Conservation (phyloP, 2,797 vertebrate species). For the Halcyon badia region DNA sequence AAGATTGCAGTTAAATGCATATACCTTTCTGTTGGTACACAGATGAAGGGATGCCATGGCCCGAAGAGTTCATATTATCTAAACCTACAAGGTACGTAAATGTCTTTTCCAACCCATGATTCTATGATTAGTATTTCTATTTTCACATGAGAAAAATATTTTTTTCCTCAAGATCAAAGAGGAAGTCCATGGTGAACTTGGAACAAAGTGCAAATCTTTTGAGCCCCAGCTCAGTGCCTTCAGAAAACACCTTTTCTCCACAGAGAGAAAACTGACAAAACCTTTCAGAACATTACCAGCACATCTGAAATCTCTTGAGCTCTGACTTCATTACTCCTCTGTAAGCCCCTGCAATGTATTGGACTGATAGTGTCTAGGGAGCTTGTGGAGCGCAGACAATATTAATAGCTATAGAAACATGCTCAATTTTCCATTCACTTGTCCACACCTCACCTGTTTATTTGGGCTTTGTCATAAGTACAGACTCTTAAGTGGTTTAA, state of each 20-base stretch:
- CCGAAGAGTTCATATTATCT: not conserved
- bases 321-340: slow-evolving; percentile 16
- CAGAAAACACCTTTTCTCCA: slow-evolving; percentile 18
- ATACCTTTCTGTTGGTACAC: not conserved
- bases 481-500: not conserved
- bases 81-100: not conserved
- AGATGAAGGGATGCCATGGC: not conserved
- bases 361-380: not conserved
- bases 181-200: not conserved
- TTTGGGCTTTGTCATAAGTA: not conserved
- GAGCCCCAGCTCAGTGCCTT: slow-evolving; percentile 3
- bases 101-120: not conserved
- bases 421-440: slow-evolving; percentile 12
- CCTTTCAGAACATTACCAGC: slow-evolving; percentile 22
- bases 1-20: not conserved
- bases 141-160: slow-evolving; percentile 10
- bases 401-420: not conserved
- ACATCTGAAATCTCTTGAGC: slow-evolving; percentile 24
- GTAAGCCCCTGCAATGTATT: not conserved
- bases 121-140: not conserved
- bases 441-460: not conserved
- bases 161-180: slow-evolving; percentile 17
- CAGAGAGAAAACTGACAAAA: slow-evolving; percentile 33
- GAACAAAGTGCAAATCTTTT: not conserved
- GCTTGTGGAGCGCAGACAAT: not conserved